Conservation (phyloP, 2,888 invertebrate genomes). For the Trilocha varians region DNA sequence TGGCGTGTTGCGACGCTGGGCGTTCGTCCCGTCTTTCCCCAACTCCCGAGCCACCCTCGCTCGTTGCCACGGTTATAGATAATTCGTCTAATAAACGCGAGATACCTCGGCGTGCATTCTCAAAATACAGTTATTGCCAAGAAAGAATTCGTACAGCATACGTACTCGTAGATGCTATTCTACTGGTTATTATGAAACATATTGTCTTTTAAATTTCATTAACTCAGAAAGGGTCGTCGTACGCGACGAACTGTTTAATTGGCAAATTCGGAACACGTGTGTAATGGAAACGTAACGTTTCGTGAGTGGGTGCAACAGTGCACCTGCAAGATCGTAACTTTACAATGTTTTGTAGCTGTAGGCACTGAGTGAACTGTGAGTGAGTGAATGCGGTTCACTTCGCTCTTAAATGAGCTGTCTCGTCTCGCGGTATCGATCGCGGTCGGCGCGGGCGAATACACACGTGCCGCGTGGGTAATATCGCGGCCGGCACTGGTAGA, state of each 20-base stretch:
- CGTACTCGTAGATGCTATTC: constrained; percentile 1
- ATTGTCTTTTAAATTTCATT: constrained; percentile 16
- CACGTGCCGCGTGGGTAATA: constrained; percentile 67
- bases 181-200: constrained; percentile 26
- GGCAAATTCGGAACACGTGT: constrained; percentile 26
- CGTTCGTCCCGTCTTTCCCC: constrained; percentile 34
- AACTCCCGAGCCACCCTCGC: constrained; percentile 44
- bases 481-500: constrained; percentile 62
- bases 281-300: constrained; percentile 26
- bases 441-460: constrained; percentile 26
- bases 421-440: constrained; percentile 31
- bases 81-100: background rate
- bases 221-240: constrained; percentile 15
- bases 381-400: constrained; percentile 28
- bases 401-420: constrained; percentile 26
- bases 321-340: constrained; percentile 41
- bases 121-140: background rate
- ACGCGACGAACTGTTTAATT: constrained; percentile 14
- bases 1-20: constrained; percentile 51
- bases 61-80: constrained; percentile 31
- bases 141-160: background rate
- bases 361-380: constrained; percentile 13
- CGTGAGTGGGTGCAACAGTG: constrained; percentile 46
- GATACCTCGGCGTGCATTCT: background rate
- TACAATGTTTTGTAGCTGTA: constrained; percentile 47